phyloP scores from a whole-genome alignment of 1,140 invertebrate species.

The Euschistus heros region DNA sequence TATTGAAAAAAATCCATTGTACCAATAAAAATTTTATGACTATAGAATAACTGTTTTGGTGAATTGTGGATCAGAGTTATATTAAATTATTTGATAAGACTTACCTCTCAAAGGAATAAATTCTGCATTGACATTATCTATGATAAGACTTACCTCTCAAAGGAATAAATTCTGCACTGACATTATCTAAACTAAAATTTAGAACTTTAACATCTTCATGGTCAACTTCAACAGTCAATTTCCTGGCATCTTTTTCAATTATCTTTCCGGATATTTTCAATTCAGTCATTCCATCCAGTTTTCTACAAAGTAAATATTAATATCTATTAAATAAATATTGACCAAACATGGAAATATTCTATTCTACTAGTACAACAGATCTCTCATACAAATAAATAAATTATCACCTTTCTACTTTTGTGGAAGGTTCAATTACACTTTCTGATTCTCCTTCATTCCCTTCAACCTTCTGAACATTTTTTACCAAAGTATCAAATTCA shows the following conservation, averaged over 20 bases:
- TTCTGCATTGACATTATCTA: background rate
- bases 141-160: background rate
- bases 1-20: no score
- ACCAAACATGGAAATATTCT: background rate
- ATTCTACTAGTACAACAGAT: background rate
- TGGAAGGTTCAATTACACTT: background rate
- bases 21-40: no score
- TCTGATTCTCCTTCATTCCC: background rate
- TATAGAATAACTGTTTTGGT: no score
- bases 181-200: conserved; percentile 1
- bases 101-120: conserved; percentile 3
- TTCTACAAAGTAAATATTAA: conserved; percentile 10
- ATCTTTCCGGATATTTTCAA: background rate
- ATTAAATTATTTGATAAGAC: background rate
- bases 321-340: background rate
- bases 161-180: conserved; percentile 6
- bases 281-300: conserved; percentile 5
- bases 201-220: background rate
- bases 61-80: background rate
- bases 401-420: background rate
- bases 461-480: conserved; percentile 8
- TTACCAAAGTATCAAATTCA: conserved; percentile 10
- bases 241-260: background rate
- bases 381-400: background rate
- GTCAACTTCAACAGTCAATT: background rate